Percentiles rank a stretch among this genome's conserved stretches.
phyloP scores from a whole-genome alignment of 2,113 vertebrate species.

The Eclectus roratus region DNA sequence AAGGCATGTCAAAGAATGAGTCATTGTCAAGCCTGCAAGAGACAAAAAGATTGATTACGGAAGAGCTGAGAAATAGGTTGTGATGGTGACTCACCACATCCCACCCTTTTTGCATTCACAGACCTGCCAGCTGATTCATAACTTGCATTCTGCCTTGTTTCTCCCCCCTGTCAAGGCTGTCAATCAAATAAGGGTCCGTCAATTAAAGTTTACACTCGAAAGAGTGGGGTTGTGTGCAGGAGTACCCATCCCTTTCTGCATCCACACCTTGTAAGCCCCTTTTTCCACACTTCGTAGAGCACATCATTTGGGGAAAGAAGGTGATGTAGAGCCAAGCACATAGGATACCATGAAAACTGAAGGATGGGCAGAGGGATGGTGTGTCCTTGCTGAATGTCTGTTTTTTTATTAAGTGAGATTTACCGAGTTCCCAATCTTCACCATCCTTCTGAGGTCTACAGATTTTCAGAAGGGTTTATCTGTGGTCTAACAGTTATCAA shows the following conservation, averaged over 20 bases:
- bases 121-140: slow-evolving; percentile 71
- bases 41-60: slow-evolving; percentile 66
- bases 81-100: slow-evolving; percentile 66
- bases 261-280: background rate
- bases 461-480: background rate
- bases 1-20: slow-evolving; percentile 66
- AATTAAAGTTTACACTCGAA: background rate
- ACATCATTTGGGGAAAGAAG: background rate
- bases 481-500: background rate
- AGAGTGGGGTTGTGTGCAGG: background rate
- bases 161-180: background rate
- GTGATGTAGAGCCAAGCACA: background rate
- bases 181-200: slow-evolving; percentile 37
- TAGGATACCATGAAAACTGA: background rate
- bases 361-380: background rate
- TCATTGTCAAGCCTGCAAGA: slow-evolving; percentile 58
- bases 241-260: background rate
- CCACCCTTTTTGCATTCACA: slow-evolving; percentile 61
- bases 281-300: background rate
- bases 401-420: background rate
- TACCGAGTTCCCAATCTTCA: background rate
- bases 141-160: slow-evolving; percentile 45
- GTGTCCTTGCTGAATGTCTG: background rate
- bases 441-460: background rate
- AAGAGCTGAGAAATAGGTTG: slow-evolving; percentile 64